Percentiles rank a stretch among this genome's conserved stretches.
These are phyloP conservation scores for Naja naja DNA, from an alignment of 2,113 vertebrate genomes.

Conservation along the genomic window DNA sequence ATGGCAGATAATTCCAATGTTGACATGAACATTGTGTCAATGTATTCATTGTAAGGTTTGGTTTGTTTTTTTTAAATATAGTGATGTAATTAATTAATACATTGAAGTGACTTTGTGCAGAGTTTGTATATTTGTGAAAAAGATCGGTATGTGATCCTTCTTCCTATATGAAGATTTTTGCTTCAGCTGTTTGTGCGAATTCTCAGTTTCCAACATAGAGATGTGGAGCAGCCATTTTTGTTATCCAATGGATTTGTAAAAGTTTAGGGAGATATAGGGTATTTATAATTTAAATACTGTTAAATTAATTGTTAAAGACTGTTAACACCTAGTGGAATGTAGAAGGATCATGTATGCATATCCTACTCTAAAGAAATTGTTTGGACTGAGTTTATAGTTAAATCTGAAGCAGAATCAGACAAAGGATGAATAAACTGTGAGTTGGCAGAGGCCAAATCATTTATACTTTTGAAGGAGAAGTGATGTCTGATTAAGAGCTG, in stretches of 20 bases:
- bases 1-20: neutral
- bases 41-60: neutral
- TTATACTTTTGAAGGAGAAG: neutral
- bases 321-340: neutral
- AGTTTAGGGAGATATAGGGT: neutral
- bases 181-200: neutral
- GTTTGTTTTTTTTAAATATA: neutral
- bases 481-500: neutral
- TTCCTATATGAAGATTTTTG: neutral
- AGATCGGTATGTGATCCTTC: neutral
- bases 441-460: neutral
- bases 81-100: neutral
- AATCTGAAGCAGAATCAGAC: neutral
- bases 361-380: neutral
- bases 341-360: neutral
- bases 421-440: neutral
- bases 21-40: neutral
- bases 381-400: neutral
- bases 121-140: neutral
- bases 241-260: neutral
- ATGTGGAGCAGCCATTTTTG: neutral
- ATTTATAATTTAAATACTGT: neutral
- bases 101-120: neutral
- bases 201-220: neutral
- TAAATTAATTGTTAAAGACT: neutral